phyloP scores from a whole-genome alignment of 2,113 vertebrate species.

The Barnardius zonarius region DNA sequence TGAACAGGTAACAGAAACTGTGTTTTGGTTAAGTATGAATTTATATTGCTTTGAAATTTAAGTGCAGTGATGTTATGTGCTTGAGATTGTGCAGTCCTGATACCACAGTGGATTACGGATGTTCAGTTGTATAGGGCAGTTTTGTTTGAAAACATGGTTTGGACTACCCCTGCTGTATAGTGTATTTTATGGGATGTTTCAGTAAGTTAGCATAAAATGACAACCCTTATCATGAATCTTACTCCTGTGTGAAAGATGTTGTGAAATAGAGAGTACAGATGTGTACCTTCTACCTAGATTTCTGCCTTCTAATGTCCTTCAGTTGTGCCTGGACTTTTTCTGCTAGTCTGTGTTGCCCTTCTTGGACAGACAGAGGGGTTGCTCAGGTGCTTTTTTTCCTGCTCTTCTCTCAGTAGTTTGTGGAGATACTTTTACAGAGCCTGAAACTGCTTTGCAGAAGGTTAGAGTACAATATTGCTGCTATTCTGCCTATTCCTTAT shows the following conservation, averaged over 20 bases:
- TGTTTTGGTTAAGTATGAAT: neutral
- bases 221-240: neutral
- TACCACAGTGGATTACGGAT: neutral
- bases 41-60: neutral
- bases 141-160: neutral
- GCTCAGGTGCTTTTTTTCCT: neutral
- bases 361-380: neutral
- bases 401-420: neutral
- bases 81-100: neutral
- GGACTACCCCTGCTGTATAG: neutral
- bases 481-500: neutral
- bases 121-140: neutral
- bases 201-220: neutral
- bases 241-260: neutral
- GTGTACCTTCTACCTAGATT: neutral
- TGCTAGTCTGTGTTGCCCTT: neutral
- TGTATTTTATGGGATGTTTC: neutral
- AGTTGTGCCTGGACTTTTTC: neutral
- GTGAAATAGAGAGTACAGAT: neutral
- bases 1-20: neutral
- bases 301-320: neutral
- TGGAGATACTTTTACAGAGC: neutral
- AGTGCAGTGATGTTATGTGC: neutral
- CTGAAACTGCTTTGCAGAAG: neutral
- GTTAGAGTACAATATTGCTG: neutral